Percentiles rank a stretch among this genome's conserved stretches.
These are phyloP conservation scores for Ramphastos sulfuratus DNA, from an alignment of 2,113 vertebrate species.

Conservation along the genomic window DNA sequence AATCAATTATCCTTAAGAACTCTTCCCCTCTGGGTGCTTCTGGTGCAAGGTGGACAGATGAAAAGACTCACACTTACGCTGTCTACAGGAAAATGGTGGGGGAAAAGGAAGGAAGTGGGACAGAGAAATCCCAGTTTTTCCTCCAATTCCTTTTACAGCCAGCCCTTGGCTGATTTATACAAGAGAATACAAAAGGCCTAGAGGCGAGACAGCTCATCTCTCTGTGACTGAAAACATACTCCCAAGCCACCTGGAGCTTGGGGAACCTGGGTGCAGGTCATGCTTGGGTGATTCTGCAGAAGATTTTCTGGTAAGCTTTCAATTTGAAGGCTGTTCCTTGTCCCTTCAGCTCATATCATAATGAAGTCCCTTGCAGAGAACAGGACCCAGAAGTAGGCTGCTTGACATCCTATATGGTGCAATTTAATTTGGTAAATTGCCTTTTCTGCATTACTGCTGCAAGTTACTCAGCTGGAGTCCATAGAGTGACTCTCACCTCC, in stretches of 20 bases:
- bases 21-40: background rate
- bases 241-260: background rate
- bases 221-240: background rate
- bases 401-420: conserved; percentile 9
- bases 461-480: conserved; percentile 2
- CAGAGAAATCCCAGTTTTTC: background rate
- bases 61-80: background rate
- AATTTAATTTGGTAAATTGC: conserved; percentile 65
- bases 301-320: background rate
- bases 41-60: background rate
- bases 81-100: background rate
- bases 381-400: conserved; percentile 35
- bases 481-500: background rate
- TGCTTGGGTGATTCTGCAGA: conserved; percentile 19
- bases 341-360: conserved; percentile 18
- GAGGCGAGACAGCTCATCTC: conserved; percentile 15
- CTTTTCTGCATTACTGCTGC: background rate
- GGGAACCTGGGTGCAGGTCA: background rate
- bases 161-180: conserved; percentile 38
- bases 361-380: conserved; percentile 37
- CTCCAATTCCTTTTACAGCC: conserved; percentile 19
- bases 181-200: conserved; percentile 45
- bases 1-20: background rate
- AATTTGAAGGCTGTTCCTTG: conserved; percentile 29
- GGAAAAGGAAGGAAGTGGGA: background rate